phyloP scores from a whole-genome alignment of 2,797 vertebrate species.

The Okamejei kenojei region DNA sequence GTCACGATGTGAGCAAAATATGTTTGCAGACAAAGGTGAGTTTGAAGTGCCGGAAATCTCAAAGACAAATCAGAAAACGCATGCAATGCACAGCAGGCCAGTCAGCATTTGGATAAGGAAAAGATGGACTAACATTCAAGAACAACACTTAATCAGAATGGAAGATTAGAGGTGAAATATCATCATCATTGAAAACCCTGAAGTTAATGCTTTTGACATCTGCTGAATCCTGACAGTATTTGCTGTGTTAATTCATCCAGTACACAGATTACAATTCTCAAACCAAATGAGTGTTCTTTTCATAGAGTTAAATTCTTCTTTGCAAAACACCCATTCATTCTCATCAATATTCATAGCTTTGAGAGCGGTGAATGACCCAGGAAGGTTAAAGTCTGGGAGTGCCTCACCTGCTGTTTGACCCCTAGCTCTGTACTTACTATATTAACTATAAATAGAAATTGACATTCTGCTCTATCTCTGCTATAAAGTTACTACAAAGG shows the following conservation, averaged over 20 bases:
- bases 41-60: not conserved
- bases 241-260: not conserved
- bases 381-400: conserved; percentile 12
- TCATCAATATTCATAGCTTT: not conserved
- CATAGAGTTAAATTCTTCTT: not conserved
- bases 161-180: not conserved
- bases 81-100: not conserved
- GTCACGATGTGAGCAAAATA: not conserved
- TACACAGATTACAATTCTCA: not conserved
- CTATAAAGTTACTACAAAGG: conserved; percentile 61
- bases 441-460: conserved; percentile 37
- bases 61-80: not conserved
- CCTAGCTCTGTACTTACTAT: conserved; percentile 30
- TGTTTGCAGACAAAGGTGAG: not conserved
- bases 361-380: conserved; percentile 9
- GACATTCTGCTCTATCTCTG: conserved; percentile 40
- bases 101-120: not conserved
- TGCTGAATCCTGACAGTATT: not conserved
- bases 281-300: not conserved
- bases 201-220: not conserved
- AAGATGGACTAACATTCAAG: not conserved
- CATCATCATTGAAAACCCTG: not conserved
- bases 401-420: conserved; percentile 25
- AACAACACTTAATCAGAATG: not conserved
- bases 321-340: not conserved